These are phyloP conservation scores for Scaptomyza polygonia DNA, from an alignment of 2,888 invertebrate genomes.

Conservation along the genomic window DNA sequence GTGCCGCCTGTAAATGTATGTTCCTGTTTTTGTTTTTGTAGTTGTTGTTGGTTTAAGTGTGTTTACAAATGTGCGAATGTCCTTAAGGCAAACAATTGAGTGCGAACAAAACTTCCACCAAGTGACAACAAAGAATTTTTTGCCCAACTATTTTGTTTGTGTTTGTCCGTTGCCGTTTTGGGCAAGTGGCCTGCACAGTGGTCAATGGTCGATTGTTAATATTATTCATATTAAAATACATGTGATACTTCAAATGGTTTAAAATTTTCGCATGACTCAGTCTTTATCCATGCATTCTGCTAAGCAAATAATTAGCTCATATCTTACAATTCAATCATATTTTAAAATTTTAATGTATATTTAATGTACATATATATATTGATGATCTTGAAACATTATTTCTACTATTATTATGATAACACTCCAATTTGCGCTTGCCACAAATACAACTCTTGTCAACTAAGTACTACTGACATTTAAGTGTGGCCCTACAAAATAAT, in stretches of 20 bases:
- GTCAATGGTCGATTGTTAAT: conserved; percentile 7
- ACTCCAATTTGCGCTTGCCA: background rate
- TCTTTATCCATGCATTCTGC: no score
- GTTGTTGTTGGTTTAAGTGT: conserved; percentile 51
- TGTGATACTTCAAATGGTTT: background rate
- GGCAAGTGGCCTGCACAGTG: conserved; percentile 47
- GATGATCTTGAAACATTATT: no score
- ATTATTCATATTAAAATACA: background rate
- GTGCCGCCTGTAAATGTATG: conserved; percentile 47
- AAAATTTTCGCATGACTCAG: no score
- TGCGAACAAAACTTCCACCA: conserved; percentile 80
- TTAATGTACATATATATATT: no score
- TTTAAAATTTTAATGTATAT: no score
- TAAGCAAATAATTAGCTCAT: no score
- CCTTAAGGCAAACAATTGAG: conserved; percentile 81
- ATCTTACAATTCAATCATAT: no score
- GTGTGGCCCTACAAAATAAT: conserved; percentile 9
- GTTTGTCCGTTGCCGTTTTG: conserved; percentile 31
- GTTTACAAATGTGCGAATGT: conserved; percentile 78
- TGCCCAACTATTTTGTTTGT: conserved; percentile 53
- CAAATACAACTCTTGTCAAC: conserved; percentile 14
- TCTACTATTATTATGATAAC: background rate
- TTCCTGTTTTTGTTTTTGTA: conserved; percentile 59
- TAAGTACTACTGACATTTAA: conserved; percentile 11
- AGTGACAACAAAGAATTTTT: conserved; percentile 71